These are phyloP conservation scores for Lepus townsendii DNA, from an alignment of 2,797 vertebrate species.

Conservation along the genomic window DNA sequence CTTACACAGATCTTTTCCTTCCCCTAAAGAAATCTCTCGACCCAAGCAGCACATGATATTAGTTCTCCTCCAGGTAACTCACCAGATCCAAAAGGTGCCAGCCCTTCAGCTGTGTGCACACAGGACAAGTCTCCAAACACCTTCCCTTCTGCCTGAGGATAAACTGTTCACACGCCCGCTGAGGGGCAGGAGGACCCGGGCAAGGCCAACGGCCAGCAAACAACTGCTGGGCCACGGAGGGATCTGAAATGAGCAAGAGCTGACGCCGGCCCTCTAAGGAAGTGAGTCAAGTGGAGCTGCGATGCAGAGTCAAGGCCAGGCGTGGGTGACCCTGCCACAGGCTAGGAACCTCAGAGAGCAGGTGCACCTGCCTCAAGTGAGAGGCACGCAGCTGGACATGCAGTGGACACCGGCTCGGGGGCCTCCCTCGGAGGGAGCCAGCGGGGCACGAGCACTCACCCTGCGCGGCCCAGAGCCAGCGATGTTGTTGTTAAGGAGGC, in stretches of 20 bases:
- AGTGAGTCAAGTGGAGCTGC: neutral
- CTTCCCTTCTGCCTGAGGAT: neutral
- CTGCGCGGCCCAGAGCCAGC: no score
- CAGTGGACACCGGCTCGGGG: fast-evolving
- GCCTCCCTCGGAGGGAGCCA: fast-evolving
- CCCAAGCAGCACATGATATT: neutral
- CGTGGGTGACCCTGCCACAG: fast-evolving
- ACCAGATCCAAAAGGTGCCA: neutral
- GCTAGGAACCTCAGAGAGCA: neutral
- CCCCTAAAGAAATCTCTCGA: neutral
- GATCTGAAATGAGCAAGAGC: neutral
- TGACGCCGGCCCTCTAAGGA: neutral
- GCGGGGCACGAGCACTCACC: no score
- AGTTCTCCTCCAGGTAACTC: neutral
- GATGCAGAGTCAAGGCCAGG: neutral
- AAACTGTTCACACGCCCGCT: fast-evolving
- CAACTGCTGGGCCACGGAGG: neutral
- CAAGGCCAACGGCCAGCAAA: neutral
- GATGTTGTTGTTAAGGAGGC: neutral
- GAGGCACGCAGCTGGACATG: no score
- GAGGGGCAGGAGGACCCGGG: neutral
- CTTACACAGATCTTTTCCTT: neutral
- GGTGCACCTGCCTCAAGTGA: neutral
- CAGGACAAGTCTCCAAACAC: neutral
- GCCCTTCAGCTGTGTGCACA: neutral